Percentiles rank a stretch among this genome's conserved stretches.
Evolutionary conservation across 2,113 vertebrate genomes (phyloP).

Genomic region (Neogobius melanostomus): DNA sequence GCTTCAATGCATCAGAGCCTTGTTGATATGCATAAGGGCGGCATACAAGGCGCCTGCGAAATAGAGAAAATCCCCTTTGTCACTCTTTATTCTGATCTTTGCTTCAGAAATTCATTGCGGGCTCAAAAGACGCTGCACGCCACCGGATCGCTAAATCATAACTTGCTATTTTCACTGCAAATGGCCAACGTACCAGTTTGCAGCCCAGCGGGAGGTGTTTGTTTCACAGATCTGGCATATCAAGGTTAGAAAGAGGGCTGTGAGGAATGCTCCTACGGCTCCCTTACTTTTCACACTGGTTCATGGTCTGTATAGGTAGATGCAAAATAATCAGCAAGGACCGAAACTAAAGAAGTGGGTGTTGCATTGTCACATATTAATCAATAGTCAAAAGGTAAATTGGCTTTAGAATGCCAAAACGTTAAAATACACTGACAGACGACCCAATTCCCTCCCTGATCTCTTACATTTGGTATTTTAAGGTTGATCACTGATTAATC

Average conservation of each 20-base stretch:
- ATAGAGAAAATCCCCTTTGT: slow-evolving; percentile 37
- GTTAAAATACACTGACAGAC: no score
- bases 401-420: no score
- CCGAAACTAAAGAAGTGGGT: no score
- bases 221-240: slow-evolving; percentile 37
- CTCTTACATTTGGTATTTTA: no score
- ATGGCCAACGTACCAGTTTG: slow-evolving; percentile 34
- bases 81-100: slow-evolving; percentile 43
- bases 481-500: no score
- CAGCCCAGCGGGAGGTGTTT: slow-evolving; percentile 23
- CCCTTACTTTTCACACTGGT: slow-evolving; percentile 1
- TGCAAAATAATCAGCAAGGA: no score
- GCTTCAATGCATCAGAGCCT: slow-evolving; percentile 21
- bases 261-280: slow-evolving; percentile 19
- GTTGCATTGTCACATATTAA: no score
- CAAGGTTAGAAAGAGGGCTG: slow-evolving; percentile 37
- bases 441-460: no score
- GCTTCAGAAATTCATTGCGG: slow-evolving; percentile 30
- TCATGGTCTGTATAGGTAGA: neutral
- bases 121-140: slow-evolving; percentile 12
- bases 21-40: slow-evolving; percentile 51
- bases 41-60: slow-evolving; percentile 12
- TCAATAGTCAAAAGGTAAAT: no score
- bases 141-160: slow-evolving; percentile 41
- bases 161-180: slow-evolving; percentile 53